phyloP scores from a whole-genome alignment of 2,888 invertebrate species.

The Eupelmus urozonus region DNA sequence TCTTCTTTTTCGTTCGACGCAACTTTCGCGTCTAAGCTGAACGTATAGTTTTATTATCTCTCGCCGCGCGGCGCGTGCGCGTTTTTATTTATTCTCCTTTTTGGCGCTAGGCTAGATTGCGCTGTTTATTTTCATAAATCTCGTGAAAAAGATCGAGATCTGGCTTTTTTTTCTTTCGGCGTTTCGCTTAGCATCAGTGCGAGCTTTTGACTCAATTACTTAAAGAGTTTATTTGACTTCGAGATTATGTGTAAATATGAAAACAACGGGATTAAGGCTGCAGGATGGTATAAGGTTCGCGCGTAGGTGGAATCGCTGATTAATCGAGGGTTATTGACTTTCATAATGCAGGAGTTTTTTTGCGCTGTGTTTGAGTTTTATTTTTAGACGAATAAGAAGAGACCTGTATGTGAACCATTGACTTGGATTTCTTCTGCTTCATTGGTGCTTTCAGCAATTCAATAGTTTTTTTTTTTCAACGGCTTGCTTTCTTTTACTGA shows the following conservation, averaged over 20 bases:
- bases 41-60: too few species aligned
- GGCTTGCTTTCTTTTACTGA: too few species aligned
- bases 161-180: neutral
- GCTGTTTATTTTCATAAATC: conserved; percentile 9
- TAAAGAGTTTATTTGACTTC: conserved; percentile 15
- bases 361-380: neutral
- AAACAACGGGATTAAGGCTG: neutral
- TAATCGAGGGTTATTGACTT: conserved; percentile 1
- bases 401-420: too few species aligned
- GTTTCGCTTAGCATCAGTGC: neutral
- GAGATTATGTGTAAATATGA: neutral
- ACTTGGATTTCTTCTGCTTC: too few species aligned
- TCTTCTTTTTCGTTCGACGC: neutral
- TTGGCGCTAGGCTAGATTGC: too few species aligned
- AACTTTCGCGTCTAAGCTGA: too few species aligned
- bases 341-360: neutral
- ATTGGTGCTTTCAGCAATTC: too few species aligned
- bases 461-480: too few species aligned
- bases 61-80: too few species aligned
- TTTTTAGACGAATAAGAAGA: too few species aligned
- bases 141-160: neutral
- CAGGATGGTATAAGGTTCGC: neutral
- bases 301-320: neutral
- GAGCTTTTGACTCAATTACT: neutral
- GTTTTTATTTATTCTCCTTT: too few species aligned